These are phyloP conservation scores for Maylandia zebra DNA, from an alignment of 2,113 vertebrate genomes.

Conservation along the genomic window DNA sequence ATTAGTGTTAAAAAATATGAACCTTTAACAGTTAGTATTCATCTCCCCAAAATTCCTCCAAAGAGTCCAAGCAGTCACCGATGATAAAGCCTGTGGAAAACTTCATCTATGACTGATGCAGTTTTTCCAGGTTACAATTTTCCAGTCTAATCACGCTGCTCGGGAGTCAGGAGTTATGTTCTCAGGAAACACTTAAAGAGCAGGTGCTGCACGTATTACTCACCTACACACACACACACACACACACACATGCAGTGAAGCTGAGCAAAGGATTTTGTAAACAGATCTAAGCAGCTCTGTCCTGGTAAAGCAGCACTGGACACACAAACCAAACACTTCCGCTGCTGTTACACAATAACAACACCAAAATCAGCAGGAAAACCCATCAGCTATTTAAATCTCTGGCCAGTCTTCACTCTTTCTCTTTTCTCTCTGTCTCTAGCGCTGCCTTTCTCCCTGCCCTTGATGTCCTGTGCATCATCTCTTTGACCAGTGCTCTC, in stretches of 20 bases:
- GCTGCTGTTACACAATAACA: conserved; percentile 7
- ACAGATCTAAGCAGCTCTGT: conserved; percentile 9
- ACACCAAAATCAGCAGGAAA: background rate
- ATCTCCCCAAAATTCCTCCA: background rate
- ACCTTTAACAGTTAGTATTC: background rate
- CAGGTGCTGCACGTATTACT: background rate
- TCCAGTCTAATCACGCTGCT: background rate
- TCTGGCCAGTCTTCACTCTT: background rate
- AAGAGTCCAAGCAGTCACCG: background rate
- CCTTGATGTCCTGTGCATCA: background rate
- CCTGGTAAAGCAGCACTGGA: background rate
- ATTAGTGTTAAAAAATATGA: background rate
- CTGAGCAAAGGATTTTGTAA: background rate
- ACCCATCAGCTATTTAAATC: background rate
- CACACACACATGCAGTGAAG: background rate
- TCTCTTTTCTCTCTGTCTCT: background rate
- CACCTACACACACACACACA: background rate
- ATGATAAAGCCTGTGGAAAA: background rate
- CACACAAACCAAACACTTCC: conserved; percentile 3
- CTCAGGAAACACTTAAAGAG: conserved; percentile 3
- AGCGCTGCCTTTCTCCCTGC: background rate
- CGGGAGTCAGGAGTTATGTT: background rate
- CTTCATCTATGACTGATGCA: background rate
- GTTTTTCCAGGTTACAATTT: background rate
- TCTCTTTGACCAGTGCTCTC: background rate